phyloP scores from a whole-genome alignment of 2,888 invertebrate species.

The Drosophila cognata region DNA sequence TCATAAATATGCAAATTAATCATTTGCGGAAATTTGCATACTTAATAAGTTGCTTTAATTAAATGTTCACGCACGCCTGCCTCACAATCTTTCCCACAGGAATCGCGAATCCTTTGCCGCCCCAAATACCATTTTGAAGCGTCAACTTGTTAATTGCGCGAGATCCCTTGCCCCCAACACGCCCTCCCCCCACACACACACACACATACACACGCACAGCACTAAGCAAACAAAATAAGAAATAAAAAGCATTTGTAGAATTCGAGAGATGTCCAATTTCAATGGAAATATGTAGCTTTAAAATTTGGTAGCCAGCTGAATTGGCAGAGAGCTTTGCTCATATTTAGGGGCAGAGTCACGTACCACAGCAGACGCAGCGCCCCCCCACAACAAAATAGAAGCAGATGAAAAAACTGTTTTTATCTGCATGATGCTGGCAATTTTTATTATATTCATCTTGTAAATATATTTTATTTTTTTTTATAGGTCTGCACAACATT shows the following conservation, averaged over 20 bases:
- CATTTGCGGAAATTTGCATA: slow-evolving; percentile 81
- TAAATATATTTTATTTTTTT: slow-evolving; percentile 6
- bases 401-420: slow-evolving; percentile 43
- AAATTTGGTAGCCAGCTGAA: slow-evolving; percentile 27
- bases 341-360: slow-evolving; percentile 67
- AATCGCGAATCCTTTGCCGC: slow-evolving; percentile 30
- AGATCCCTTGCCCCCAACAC: slow-evolving; percentile 1
- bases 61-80: slow-evolving; percentile 81
- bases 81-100: slow-evolving; percentile 73
- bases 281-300: slow-evolving; percentile 26
- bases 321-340: slow-evolving; percentile 51
- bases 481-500: slow-evolving; percentile 39
- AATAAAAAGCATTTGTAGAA: slow-evolving; percentile 1
- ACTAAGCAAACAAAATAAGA: background rate
- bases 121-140: slow-evolving; percentile 48
- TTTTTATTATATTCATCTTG: slow-evolving; percentile 35
- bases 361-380: slow-evolving; percentile 46
- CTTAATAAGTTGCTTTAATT: slow-evolving; percentile 82
- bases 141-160: slow-evolving; percentile 71
- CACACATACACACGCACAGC: background rate
- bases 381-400: slow-evolving; percentile 21
- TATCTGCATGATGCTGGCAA: slow-evolving; percentile 54
- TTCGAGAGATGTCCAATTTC: slow-evolving; percentile 11
- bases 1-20: slow-evolving; percentile 84
- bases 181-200: background rate